These are phyloP conservation scores for Ceyx cyanopectus DNA, from an alignment of 2,113 vertebrate genomes.

Conservation along the genomic window DNA sequence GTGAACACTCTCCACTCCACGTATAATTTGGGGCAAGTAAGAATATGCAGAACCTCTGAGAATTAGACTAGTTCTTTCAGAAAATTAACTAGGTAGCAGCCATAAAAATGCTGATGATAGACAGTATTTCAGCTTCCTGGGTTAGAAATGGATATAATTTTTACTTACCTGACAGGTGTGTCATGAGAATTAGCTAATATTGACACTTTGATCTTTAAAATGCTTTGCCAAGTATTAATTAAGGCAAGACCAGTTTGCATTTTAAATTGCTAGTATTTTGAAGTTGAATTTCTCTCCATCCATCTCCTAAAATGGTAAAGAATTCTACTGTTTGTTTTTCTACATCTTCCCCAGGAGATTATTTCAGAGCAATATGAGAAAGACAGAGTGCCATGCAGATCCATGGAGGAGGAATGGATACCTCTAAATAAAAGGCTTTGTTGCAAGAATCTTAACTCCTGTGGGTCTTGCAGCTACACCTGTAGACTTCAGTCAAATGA, in stretches of 20 bases:
- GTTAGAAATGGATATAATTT: slow-evolving; percentile 55
- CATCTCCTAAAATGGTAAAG: slow-evolving; percentile 33
- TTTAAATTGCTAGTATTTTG: slow-evolving; percentile 42
- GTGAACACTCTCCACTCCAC: not conserved
- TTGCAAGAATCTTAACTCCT: not conserved
- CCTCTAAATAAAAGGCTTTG: not conserved
- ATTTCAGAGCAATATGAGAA: not conserved
- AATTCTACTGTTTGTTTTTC: slow-evolving; percentile 14
- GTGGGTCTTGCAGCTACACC: not conserved
- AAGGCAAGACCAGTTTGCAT: slow-evolving; percentile 28
- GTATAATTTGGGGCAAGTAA: slow-evolving; percentile 2
- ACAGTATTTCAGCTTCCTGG: slow-evolving; percentile 20
- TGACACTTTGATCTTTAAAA: slow-evolving; percentile 63
- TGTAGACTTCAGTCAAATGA: not conserved
- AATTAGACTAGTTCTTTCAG: slow-evolving; percentile 25
- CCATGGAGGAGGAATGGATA: not conserved
- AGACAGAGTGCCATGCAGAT: not conserved
- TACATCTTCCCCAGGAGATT: not conserved
- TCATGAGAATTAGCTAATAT: slow-evolving; percentile 54
- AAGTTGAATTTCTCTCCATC: not conserved
- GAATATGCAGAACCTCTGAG: slow-evolving; percentile 32
- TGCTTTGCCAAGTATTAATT: slow-evolving; percentile 56
- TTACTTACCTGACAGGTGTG: slow-evolving; percentile 53
- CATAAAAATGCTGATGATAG: slow-evolving; percentile 55
- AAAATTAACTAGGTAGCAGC: slow-evolving; percentile 21